Evolutionary conservation across 2,113 vertebrate genomes (phyloP), one percentile per base, ranked within the genome.

Genomic region (Larimichthys polyactis): DNA sequence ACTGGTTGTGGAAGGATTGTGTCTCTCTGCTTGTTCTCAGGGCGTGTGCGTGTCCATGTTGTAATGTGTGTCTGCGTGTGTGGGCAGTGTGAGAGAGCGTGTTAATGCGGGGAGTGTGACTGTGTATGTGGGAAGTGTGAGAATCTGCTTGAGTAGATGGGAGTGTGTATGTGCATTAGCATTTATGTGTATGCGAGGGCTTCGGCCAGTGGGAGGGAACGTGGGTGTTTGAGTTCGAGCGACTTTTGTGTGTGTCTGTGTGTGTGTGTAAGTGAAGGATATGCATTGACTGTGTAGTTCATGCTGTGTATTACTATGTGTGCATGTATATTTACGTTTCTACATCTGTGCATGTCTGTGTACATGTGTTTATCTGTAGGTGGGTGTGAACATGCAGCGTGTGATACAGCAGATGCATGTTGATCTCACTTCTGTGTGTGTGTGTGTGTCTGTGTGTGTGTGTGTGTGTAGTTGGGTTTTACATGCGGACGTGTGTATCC

Each of bases 71-170:
- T 62, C 55, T 55, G 71, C 19, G 78, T 49, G 60, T 46, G 24
- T 17, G 49, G 29, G 32, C 22, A 55, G 75, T 57, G 84, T 57
- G 32, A 59, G 55, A 60, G 36, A 60, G 36, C 65, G 78, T 79
- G 80, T 32, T 27, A 71, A n/a, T 24, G 40, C 64, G 46, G 48
- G 16, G 52, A 82, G 68, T 60, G 71, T 3, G 8, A 78, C 24
- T 65, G 55, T 79, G 67, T 24, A 36, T 59, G 85, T 81, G 68
- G 78, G 71, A 90, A 71, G 83, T 87, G 81, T 43, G 78, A 83
- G 70, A 78, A 51, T 70, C 24, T 57, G 78, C 78, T 40, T 75
- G 74, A 49, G 70, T 54, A 32, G n/a, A 59, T 66, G 69, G 19
- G 70, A 14, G 24, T 74, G 43, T 68, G 69, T 62, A n/a, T 27